Evolutionary conservation across 1,140 invertebrate species (phyloP).

Genomic region (Anadara kagoshimensis): DNA sequence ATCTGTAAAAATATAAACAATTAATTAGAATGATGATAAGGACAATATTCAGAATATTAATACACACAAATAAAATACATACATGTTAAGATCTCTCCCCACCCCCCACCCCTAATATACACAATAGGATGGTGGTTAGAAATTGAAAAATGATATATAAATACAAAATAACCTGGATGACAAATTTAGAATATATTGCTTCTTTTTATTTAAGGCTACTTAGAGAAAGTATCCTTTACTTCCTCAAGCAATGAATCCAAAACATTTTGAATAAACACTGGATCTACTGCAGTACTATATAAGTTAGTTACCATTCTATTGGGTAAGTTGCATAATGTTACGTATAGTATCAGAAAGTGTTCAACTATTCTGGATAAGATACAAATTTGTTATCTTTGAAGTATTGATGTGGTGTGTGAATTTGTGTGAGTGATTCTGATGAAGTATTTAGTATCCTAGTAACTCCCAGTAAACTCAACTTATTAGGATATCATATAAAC

Average conservation of each 20-base stretch:
- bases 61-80: not conserved
- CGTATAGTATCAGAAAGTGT: not conserved
- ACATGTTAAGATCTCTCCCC: not conserved
- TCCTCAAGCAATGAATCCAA: no score
- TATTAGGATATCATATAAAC: not conserved
- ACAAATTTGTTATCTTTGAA: not conserved
- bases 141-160: no score
- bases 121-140: no score
- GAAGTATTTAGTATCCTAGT: no score
- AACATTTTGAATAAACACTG: not conserved
- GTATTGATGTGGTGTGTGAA: no score
- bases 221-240: no score
- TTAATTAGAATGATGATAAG: not conserved
- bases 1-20: slow-evolving; percentile 70
- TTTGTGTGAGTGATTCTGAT: no score
- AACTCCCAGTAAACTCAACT: not conserved
- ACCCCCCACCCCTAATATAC: no score
- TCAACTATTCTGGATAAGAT: not conserved
- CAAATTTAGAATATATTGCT: no score
- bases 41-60: not conserved
- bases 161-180: no score
- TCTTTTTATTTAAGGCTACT: no score
- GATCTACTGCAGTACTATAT: not conserved
- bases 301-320: not conserved
- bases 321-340: not conserved